Evolutionary conservation across 92 coral and sea anemone species (phyloP), one percentile per base, ranked within the genome.

Genomic region (Porites lobata): DNA sequence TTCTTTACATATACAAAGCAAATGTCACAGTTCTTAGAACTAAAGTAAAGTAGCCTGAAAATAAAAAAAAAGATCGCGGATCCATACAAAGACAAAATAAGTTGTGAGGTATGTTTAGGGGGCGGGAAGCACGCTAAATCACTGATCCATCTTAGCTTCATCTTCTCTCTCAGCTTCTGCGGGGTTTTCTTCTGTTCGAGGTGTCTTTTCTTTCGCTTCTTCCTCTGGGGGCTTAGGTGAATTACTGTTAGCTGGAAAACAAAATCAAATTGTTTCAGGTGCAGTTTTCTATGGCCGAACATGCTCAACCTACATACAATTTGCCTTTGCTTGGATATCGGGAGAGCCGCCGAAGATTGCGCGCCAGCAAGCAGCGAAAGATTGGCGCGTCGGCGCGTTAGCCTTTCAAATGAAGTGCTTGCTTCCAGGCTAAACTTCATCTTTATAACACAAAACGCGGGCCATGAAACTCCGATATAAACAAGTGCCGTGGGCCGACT

Each of bases 121-220:
- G 24, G n/a, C 50, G 81, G 81, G 81, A 22, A 24, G 57, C 43
- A 26, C 9, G 85, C 38, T 38, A 13, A 43, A 8, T 86, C 84
- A 90, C 87, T 90, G 91, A 43, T 90, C 93, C 93, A 90, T 86
- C 87, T 90, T 90, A 6, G 87, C 64, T 54, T 84, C 81, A 1
- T 12, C 70, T 8, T 73, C 80, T 75, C 75, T 75, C n/a, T 65
- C 80, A 2, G 81, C 10, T 65, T 90, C 91, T 50, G 52, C 8
- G 12, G 67, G 10, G 18, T 75, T 87, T 64, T 90, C 93, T 76
- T 75, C 87, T 21, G 87, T 17, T 69, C 69, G 76, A 15, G 80
- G 75, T 50, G 72, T 20, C 61, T 86, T 88, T 43, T 88, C 82
- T 22, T 80, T 79, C 56, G 80, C 86, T 62, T 76, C 81, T 53